Conservation (phyloP, 2,888 invertebrate species). For the Athalia circularis region DNA sequence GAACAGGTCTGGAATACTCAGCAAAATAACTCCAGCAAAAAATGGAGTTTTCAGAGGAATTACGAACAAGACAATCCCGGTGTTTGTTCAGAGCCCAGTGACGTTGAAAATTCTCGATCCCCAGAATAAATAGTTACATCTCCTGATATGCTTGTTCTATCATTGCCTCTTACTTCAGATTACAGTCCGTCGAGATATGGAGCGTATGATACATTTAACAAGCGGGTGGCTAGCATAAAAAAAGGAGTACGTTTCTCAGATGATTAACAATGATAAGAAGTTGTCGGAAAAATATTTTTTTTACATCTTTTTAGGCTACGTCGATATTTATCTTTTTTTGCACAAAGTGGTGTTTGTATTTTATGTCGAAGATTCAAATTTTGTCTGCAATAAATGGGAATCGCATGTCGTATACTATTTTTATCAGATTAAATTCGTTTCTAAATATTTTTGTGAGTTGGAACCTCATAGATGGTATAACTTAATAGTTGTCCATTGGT, state of each 20-base stretch:
- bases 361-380: not conserved
- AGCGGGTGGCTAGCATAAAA: not conserved
- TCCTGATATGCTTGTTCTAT: not conserved
- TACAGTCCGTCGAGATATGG: too few species aligned
- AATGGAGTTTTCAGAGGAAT: constrained; percentile 38
- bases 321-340: constrained; percentile 7
- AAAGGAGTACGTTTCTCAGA: not conserved
- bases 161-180: too few species aligned
- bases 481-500: not conserved
- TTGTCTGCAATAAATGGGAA: too few species aligned
- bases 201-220: too few species aligned
- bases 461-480: too few species aligned
- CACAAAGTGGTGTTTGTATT: not conserved
- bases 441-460: too few species aligned
- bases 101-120: constrained; percentile 22
- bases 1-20: constrained; percentile 57
- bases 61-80: constrained; percentile 29
- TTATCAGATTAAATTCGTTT: too few species aligned
- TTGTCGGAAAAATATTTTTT: too few species aligned
- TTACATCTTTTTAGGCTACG: not conserved
- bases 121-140: not conserved
- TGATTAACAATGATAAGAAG: too few species aligned
- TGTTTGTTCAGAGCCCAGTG: not conserved
- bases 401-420: too few species aligned
- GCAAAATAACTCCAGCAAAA: constrained; percentile 51